Evolutionary conservation across 2,797 vertebrate species (phyloP).

Genomic region (Cyclopterus lumpus): DNA sequence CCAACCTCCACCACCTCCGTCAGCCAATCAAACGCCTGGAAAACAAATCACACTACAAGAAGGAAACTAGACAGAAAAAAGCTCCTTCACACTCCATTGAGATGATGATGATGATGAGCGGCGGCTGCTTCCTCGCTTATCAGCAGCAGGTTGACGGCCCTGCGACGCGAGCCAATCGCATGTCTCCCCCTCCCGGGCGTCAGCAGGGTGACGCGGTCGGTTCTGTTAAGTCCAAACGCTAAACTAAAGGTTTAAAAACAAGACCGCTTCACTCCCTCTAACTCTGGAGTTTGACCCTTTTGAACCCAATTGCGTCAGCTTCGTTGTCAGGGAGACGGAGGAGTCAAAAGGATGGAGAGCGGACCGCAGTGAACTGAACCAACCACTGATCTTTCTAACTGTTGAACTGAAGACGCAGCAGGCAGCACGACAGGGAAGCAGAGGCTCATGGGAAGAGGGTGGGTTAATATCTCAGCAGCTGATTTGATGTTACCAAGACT

Average conservation of each 20-base stretch:
- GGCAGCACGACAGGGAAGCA: slow-evolving; percentile 28
- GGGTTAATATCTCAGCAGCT: background rate
- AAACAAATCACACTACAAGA: slow-evolving; percentile 44
- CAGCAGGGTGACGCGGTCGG: background rate
- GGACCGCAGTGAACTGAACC: slow-evolving; percentile 61
- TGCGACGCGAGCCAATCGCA: background rate
- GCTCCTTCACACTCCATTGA: background rate
- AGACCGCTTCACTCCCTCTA: background rate
- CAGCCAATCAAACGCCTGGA: slow-evolving; percentile 30
- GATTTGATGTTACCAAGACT: background rate
- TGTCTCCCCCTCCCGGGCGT: background rate
- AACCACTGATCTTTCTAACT: slow-evolving; percentile 79
- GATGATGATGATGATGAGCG: no score
- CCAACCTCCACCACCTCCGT: slow-evolving; percentile 25
- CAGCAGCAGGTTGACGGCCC: background rate
- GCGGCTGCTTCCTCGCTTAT: background rate
- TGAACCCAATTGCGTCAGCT: background rate
- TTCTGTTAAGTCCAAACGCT: slow-evolving; percentile 39
- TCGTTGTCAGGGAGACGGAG: background rate
- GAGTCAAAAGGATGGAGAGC: slow-evolving; percentile 29
- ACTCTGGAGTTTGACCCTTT: background rate
- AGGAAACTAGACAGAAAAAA: slow-evolving; percentile 10
- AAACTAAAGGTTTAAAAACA: slow-evolving; percentile 8
- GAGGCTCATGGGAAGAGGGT: slow-evolving; percentile 34
- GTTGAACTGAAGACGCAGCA: slow-evolving; percentile 34